A percentile compares a stretch with the other conserved stretches of the same genome.
Evolutionary conservation across 1,140 invertebrate genomes (phyloP).

Genomic region (Platyscapa corneri): DNA sequence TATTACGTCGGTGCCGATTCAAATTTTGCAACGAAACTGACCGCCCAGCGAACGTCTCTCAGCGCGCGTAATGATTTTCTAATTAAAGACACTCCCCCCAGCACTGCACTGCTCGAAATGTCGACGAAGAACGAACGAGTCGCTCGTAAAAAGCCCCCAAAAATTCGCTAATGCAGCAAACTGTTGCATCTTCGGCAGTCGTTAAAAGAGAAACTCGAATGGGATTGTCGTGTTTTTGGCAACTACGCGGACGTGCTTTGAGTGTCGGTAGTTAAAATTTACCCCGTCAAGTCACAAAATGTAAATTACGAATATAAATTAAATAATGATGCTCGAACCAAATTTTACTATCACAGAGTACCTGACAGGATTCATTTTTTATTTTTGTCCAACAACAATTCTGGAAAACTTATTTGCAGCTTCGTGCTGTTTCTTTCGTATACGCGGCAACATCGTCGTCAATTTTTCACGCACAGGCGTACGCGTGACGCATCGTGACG

Average conservation of each 20-base stretch:
- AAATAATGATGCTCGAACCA: not conserved
- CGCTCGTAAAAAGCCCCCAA: too few species aligned
- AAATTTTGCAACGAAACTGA: conserved; percentile 35
- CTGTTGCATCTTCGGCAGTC: not conserved
- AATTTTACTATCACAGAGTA: too few species aligned
- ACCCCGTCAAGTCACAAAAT: not conserved
- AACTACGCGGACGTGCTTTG: not conserved
- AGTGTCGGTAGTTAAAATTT: not conserved
- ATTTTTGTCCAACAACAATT: too few species aligned
- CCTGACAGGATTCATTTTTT: too few species aligned
- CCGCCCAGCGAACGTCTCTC: not conserved
- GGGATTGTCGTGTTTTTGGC: not conserved
- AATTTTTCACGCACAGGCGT: too few species aligned
- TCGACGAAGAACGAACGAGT: too few species aligned
- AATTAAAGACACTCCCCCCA: not conserved
- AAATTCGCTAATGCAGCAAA: too few species aligned
- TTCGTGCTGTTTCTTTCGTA: too few species aligned
- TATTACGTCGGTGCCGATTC: conserved; percentile 23
- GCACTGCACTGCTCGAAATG: not conserved
- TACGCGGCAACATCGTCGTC: too few species aligned
- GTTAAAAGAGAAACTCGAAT: not conserved
- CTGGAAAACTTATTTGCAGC: too few species aligned
- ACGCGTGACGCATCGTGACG: too few species aligned
- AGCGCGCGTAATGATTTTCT: not conserved
- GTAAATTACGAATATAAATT: not conserved